phyloP scores from a whole-genome alignment of 2,797 vertebrate genomes.

The Ctenosaura bakeri region DNA sequence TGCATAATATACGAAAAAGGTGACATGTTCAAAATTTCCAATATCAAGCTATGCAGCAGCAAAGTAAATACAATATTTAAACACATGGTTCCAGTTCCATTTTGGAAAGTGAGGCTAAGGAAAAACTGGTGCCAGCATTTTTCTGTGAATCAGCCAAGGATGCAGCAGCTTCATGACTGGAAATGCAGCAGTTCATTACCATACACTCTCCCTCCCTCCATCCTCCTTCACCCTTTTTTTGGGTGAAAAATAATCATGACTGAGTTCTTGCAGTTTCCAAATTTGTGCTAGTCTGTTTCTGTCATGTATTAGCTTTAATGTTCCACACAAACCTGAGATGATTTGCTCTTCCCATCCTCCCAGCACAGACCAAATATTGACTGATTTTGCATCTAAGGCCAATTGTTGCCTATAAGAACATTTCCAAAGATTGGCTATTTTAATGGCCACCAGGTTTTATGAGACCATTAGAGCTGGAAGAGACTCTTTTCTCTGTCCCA shows the following conservation, averaged over 20 bases:
- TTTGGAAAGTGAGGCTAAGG: constrained; percentile 42
- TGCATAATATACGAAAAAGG: background rate
- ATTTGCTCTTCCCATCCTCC: rapidly evolving
- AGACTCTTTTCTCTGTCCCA: too few relatives aligned
- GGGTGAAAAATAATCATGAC: background rate
- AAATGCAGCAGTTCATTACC: constrained; percentile 8
- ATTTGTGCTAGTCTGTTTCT: background rate
- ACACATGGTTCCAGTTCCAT: constrained; percentile 48
- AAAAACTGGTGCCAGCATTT: constrained; percentile 46
- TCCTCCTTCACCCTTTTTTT: background rate
- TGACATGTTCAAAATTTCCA: constrained; percentile 43
- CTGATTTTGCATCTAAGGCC: constrained; percentile 17
- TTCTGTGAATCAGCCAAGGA: constrained; percentile 42
- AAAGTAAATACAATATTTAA: constrained; percentile 19
- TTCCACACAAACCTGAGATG: background rate
- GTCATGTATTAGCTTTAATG: background rate
- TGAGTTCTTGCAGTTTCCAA: rapidly evolving
- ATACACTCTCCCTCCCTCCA: background rate
- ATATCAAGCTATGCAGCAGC: constrained; percentile 10
- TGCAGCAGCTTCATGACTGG: background rate
- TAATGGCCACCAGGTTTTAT: background rate
- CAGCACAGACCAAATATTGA: background rate
- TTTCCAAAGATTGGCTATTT: background rate
- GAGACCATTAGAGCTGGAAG: too few relatives aligned
- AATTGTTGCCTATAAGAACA: constrained; percentile 21